phyloP scores from a whole-genome alignment of 2,888 invertebrate species.

The Panzeria rudis region DNA sequence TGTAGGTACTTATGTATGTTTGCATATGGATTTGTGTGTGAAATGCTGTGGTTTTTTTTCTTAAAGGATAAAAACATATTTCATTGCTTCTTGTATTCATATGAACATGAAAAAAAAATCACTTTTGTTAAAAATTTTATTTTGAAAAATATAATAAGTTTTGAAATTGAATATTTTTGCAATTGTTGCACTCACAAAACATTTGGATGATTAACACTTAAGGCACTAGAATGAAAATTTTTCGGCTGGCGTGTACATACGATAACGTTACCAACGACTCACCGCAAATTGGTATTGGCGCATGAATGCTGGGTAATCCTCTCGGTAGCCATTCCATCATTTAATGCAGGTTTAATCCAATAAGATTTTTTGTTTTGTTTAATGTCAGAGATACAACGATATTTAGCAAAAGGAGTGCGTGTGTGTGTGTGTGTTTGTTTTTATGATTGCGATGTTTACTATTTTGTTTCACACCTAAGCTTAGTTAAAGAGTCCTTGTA shows the following conservation, averaged over 20 bases:
- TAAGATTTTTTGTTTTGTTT: conserved; percentile 28
- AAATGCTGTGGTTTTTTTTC: neutral
- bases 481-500: neutral
- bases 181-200: conserved; percentile 8
- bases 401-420: neutral
- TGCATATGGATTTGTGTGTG: neutral
- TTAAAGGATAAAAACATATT: too few species aligned
- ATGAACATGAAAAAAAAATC: too few species aligned
- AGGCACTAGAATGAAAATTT: neutral
- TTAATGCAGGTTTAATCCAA: conserved; percentile 77
- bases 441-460: conserved; percentile 1
- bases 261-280: conserved; percentile 83
- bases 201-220: neutral
- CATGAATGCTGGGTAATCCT: conserved; percentile 84
- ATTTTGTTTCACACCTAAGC: conserved; percentile 1
- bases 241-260: conserved; percentile 67
- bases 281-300: conserved; percentile 84
- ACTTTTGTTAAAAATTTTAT: neutral
- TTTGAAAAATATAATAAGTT: too few species aligned
- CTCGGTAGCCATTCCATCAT: conserved; percentile 84
- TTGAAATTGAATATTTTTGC: too few species aligned
- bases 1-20: too few species aligned
- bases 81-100: too few species aligned
- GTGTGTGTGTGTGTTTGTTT: neutral
- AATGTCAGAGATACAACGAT: neutral